Evolutionary conservation across 2,888 invertebrate genomes (phyloP).

Genomic region (Idaea straminata): DNA sequence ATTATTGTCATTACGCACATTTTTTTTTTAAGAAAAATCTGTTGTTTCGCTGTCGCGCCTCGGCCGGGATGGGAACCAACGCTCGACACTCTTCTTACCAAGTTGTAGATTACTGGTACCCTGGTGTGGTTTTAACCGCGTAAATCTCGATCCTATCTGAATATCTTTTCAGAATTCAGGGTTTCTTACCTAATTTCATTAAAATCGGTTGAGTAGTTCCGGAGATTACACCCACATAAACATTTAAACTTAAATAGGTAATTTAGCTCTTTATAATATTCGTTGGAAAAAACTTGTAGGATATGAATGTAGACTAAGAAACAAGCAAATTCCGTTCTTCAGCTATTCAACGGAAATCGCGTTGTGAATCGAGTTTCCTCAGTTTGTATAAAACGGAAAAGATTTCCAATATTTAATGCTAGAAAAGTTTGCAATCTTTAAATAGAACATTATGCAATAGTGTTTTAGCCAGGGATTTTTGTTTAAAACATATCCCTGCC

Average conservation of each 20-base stretch:
- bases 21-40: too few relatives aligned
- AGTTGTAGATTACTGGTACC: not conserved
- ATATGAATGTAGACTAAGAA: slow-evolving; percentile 21
- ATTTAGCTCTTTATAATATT: not conserved
- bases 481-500: too few relatives aligned
- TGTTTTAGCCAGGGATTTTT: not conserved
- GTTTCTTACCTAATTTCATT: too few relatives aligned
- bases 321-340: slow-evolving; percentile 29
- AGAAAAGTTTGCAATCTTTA: slow-evolving; percentile 1
- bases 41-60: too few relatives aligned
- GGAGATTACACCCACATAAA: too few relatives aligned
- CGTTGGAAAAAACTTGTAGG: slow-evolving; percentile 4
- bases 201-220: too few relatives aligned
- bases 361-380: slow-evolving; percentile 49
- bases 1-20: too few relatives aligned
- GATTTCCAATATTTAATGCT: slow-evolving; percentile 44
- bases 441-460: not conserved
- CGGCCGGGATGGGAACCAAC: too few relatives aligned
- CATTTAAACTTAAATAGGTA: too few relatives aligned
- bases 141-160: not conserved
- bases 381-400: slow-evolving; percentile 43
- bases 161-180: too few relatives aligned
- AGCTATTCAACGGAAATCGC: slow-evolving; percentile 42
- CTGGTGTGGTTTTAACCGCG: not conserved
- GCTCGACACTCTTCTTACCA: not conserved